Evolutionary conservation across 2,797 vertebrate genomes (phyloP).

Genomic region (Perdix hodgsoniae): DNA sequence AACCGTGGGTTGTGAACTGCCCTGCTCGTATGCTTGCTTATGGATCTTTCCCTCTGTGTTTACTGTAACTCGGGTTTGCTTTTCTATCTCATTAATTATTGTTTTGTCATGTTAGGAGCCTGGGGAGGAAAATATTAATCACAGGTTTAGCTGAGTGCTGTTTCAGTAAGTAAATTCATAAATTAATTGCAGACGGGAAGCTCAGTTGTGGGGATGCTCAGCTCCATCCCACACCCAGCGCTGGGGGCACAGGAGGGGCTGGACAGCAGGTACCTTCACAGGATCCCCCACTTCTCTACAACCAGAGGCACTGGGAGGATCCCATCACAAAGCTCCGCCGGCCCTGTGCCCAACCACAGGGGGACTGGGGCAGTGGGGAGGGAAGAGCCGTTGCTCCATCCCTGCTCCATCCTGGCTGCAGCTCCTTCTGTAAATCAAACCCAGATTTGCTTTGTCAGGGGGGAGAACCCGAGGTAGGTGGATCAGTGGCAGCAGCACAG

Average conservation of each 20-base stretch:
- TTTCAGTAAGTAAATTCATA: conserved; percentile 70
- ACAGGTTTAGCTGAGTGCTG: conserved; percentile 40
- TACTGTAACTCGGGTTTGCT: conserved; percentile 36
- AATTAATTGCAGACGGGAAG: conserved; percentile 57
- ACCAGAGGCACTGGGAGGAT: not conserved
- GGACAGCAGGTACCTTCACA: not conserved
- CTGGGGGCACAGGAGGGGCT: not conserved
- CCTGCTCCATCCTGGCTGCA: not conserved
- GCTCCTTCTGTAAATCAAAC: not conserved
- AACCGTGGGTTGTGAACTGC: accelerated
- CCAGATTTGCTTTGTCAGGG: not conserved
- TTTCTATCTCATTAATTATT: conserved; percentile 66
- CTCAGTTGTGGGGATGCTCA: conserved; percentile 2
- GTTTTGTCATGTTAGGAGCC: conserved; percentile 51
- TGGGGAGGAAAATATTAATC: conserved; percentile 59
- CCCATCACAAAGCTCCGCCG: not conserved
- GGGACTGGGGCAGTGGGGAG: accelerated
- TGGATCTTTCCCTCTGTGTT: not conserved
- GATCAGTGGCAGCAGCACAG: not conserved
- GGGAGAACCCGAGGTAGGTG: not conserved
- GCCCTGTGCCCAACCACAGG: not conserved
- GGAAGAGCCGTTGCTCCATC: not conserved
- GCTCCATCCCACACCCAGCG: not conserved
- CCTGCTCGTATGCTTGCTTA: not conserved
- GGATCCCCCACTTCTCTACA: not conserved